phyloP scores from a whole-genome alignment of 2,888 invertebrate species.

The Agrochola macilenta region DNA sequence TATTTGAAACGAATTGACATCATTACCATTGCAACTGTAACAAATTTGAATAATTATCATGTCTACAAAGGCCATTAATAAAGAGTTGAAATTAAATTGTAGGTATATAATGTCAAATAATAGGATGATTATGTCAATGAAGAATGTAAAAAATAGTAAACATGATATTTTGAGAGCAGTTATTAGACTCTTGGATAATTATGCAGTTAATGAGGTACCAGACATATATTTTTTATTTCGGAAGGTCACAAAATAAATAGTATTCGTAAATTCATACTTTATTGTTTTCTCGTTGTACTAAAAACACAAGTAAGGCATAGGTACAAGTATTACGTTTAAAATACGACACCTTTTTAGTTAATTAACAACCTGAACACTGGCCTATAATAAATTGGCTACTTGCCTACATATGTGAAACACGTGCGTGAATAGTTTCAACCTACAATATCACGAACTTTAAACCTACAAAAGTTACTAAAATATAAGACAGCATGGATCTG shows the following conservation, averaged over 20 bases:
- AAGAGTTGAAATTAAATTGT: too few relatives aligned
- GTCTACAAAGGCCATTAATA: too few relatives aligned
- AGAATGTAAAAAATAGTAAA: too few relatives aligned
- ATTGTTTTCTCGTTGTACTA: neutral
- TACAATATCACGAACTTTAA: neutral
- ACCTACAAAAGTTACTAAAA: neutral
- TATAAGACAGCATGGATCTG: neutral
- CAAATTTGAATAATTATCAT: too few relatives aligned
- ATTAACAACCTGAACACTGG: conserved; percentile 16
- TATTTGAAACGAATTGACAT: too few relatives aligned
- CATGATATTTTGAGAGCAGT: too few relatives aligned
- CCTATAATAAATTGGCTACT: conserved; percentile 14
- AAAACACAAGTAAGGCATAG: neutral
- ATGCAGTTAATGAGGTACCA: too few relatives aligned
- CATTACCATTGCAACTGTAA: too few relatives aligned
- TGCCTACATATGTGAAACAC: conserved; percentile 5
- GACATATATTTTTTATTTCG: neutral
- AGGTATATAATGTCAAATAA: too few relatives aligned
- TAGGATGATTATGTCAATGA: too few relatives aligned
- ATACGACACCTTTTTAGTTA: conserved; percentile 10
- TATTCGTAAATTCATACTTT: neutral
- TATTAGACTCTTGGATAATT: too few relatives aligned
- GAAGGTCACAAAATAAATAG: neutral
- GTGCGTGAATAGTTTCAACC: neutral
- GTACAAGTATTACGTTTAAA: too few relatives aligned